Percentiles rank a stretch among this genome's conserved stretches.
These are phyloP conservation scores for Arenicola marina DNA, from an alignment of 2,888 invertebrate genomes.

Conservation along the genomic window DNA sequence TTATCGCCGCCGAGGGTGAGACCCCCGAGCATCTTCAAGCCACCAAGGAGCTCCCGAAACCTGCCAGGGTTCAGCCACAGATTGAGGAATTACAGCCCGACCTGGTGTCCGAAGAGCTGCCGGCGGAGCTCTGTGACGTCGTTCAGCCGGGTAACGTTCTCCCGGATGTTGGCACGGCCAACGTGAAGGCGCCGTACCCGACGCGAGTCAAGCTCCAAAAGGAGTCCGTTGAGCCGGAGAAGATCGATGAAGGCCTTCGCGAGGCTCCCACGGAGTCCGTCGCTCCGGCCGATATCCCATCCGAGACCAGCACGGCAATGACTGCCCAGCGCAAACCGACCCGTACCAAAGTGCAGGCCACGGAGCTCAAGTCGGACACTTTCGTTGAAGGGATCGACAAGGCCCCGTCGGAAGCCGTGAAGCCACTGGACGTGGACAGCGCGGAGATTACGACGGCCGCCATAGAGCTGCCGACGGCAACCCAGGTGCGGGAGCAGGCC, in stretches of 20 bases:
- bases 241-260: slow-evolving; percentile 6
- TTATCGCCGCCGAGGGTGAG: background rate
- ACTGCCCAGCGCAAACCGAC: slow-evolving; percentile 11
- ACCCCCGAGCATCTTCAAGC: slow-evolving; percentile 5
- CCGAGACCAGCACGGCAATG: slow-evolving; percentile 3
- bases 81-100: slow-evolving; percentile 8
- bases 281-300: slow-evolving; percentile 1
- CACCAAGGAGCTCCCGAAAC: slow-evolving; percentile 10
- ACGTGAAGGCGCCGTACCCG: slow-evolving; percentile 13
- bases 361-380: slow-evolving; percentile 7
- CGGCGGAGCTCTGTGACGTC: background rate
- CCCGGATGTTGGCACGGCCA: background rate
- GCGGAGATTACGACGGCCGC: background rate
- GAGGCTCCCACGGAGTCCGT: background rate
- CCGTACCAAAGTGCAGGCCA: slow-evolving; percentile 9
- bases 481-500: slow-evolving; percentile 2
- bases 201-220: slow-evolving; percentile 14
- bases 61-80: slow-evolving; percentile 11
- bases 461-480: background rate
- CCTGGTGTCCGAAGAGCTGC: slow-evolving; percentile 11
- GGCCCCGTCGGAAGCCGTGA: background rate
- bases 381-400: slow-evolving; percentile 12
- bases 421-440: background rate
- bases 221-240: slow-evolving; percentile 5
- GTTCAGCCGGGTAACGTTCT: slow-evolving; percentile 10